phyloP scores from a whole-genome alignment of 2,888 invertebrate species.

The Encarsia formosa region DNA sequence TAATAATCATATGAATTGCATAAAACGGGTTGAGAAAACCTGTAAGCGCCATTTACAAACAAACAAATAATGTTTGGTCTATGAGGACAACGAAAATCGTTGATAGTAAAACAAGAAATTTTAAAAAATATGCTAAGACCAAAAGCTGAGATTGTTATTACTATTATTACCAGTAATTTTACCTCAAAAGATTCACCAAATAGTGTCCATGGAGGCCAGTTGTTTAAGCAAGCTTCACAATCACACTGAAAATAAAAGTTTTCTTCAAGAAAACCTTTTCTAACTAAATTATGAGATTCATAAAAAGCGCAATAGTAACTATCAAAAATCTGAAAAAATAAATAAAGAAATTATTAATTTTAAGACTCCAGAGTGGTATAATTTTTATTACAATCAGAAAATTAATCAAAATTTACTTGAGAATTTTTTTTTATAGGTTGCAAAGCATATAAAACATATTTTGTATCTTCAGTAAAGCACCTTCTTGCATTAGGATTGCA shows the following conservation, averaged over 20 bases:
- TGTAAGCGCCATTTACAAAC: too few relatives aligned
- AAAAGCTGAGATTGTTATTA: too few relatives aligned
- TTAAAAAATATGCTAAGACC: too few relatives aligned
- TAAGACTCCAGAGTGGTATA: background rate
- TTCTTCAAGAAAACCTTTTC: constrained; percentile 59
- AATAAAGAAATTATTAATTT: background rate
- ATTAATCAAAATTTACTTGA: constrained; percentile 49
- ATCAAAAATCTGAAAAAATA: constrained; percentile 60
- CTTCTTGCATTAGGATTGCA: constrained; percentile 80
- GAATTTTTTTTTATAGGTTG: constrained; percentile 67
- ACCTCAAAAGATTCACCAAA: constrained; percentile 1
- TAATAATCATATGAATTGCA: background rate
- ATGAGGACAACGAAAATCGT: too few relatives aligned
- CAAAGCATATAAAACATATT: constrained; percentile 55
- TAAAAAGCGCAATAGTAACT: constrained; percentile 82
- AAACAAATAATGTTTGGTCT: too few relatives aligned
- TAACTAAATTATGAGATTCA: constrained; percentile 54
- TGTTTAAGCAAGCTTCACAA: constrained; percentile 70
- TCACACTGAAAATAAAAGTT: constrained; percentile 79
- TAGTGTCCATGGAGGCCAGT: constrained; percentile 58
- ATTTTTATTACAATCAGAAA: background rate
- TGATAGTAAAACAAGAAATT: too few relatives aligned
- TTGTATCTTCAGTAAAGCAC: constrained; percentile 7
- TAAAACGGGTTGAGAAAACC: too few relatives aligned
- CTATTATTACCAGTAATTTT: too few relatives aligned